Evolutionary conservation across 2,797 vertebrate genomes (phyloP).

Genomic region (Philypnodon macrostomus): DNA sequence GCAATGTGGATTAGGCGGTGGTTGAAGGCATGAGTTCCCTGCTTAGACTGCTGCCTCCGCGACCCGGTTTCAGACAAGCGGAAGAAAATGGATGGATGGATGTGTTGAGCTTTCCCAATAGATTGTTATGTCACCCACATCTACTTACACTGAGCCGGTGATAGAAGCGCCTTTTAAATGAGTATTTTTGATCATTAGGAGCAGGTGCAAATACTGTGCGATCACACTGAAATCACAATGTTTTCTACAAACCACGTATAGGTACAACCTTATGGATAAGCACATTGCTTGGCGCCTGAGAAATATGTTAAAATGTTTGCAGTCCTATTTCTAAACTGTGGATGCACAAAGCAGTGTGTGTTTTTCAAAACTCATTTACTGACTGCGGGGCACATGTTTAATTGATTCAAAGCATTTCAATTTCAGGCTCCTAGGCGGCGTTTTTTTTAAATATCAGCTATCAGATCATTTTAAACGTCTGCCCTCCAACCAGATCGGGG

Average conservation of each 20-base stretch:
- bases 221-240: not conserved
- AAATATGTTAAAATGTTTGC: not conserved
- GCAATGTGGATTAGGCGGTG: too few relatives aligned
- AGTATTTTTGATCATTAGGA: not conserved
- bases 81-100: too few relatives aligned
- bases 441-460: slow-evolving; percentile 12
- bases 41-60: too few relatives aligned
- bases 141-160: not conserved
- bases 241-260: not conserved
- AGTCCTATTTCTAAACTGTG: slow-evolving; percentile 3
- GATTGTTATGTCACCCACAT: not conserved
- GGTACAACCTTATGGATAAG: not conserved
- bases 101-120: not conserved
- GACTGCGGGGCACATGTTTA: slow-evolving; percentile 16
- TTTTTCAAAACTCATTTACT: slow-evolving; percentile 8
- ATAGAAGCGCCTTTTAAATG: not conserved
- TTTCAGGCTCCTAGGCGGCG: slow-evolving; percentile 9
- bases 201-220: not conserved
- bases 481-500: slow-evolving; percentile 10
- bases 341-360: slow-evolving; percentile 1
- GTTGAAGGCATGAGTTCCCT: too few relatives aligned
- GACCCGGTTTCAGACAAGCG: too few relatives aligned
- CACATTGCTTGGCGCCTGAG: not conserved
- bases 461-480: slow-evolving; percentile 12
- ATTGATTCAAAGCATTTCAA: slow-evolving; percentile 9